A percentile compares a stretch with the other conserved stretches of the same genome.
These are phyloP conservation scores for Spodoptera littoralis DNA, from an alignment of 2,888 invertebrate species.

Conservation along the genomic window DNA sequence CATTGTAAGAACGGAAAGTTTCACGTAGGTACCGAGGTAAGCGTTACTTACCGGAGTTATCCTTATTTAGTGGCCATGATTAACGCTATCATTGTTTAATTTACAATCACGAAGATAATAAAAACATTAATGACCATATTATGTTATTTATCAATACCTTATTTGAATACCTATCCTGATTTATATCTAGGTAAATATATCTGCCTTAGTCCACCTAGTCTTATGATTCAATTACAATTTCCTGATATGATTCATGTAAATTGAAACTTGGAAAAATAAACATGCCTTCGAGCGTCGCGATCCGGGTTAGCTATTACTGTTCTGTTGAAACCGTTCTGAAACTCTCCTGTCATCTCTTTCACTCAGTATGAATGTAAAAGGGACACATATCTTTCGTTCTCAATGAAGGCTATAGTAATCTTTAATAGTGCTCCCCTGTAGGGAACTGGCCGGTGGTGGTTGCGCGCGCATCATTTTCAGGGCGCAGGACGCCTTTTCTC, in stretches of 20 bases:
- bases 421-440: slow-evolving; percentile 61
- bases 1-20: slow-evolving; percentile 30
- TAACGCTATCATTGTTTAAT: slow-evolving; percentile 16
- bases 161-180: slow-evolving; percentile 15
- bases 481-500: slow-evolving; percentile 82
- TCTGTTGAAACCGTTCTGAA: slow-evolving; percentile 17
- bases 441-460: slow-evolving; percentile 68
- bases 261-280: slow-evolving; percentile 47
- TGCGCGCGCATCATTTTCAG: slow-evolving; percentile 86
- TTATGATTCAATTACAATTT: slow-evolving; percentile 31
- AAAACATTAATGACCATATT: slow-evolving; percentile 12
- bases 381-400: slow-evolving; percentile 59
- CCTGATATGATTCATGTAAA: slow-evolving; percentile 23
- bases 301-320: slow-evolving; percentile 31
- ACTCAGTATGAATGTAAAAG: slow-evolving; percentile 41
- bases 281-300: slow-evolving; percentile 24
- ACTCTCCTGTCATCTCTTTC: slow-evolving; percentile 22
- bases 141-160: slow-evolving; percentile 25
- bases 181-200: too few species aligned
- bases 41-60: slow-evolving; percentile 7
- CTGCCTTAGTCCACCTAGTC: slow-evolving; percentile 1
- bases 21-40: background rate
- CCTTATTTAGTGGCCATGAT: slow-evolving; percentile 17
- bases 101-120: slow-evolving; percentile 25
- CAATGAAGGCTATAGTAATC: slow-evolving; percentile 59